phyloP scores from a whole-genome alignment of 2,888 invertebrate species.

The Unio pictorum region DNA sequence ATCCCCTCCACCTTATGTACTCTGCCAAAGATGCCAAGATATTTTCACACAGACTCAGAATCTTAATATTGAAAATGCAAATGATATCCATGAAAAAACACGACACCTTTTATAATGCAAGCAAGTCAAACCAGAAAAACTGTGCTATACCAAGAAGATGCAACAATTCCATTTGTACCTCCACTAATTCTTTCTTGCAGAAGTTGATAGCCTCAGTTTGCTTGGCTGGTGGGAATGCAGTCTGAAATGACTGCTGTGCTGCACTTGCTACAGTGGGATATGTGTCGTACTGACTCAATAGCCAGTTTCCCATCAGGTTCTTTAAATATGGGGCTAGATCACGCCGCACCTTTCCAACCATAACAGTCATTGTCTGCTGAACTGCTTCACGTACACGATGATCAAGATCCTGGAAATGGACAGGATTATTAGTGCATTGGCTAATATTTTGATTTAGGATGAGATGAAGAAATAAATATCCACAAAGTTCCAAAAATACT shows the following conservation, averaged over 20 bases:
- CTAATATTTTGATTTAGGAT: no score
- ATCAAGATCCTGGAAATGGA: constrained; percentile 78
- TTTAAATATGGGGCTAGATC: constrained; percentile 86
- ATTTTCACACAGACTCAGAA: no score
- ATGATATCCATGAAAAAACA: no score
- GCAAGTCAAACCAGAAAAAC: constrained; percentile 1
- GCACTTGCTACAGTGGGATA: constrained; percentile 87
- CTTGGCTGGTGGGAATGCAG: constrained; percentile 85
- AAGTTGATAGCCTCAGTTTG: constrained; percentile 84
- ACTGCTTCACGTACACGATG: constrained; percentile 87
- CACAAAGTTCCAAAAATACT: no score
- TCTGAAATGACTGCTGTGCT: constrained; percentile 79
- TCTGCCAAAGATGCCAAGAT: no score
- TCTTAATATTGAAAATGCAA: no score
- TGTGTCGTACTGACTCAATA: constrained; percentile 87
- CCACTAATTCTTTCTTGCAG: constrained; percentile 86
- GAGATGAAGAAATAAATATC: no score
- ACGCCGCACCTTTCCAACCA: constrained; percentile 80
- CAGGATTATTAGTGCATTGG: no score
- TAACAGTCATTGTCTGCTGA: constrained; percentile 80
- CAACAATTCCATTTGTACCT: constrained; percentile 56
- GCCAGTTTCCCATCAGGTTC: constrained; percentile 86
- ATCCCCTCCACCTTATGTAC: no score
- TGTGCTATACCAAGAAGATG: background rate
- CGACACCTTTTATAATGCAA: no score